Percentiles rank a stretch among this genome's conserved stretches.
Conservation (phyloP, 1,140 invertebrate species). For the Drosophila orena region DNA sequence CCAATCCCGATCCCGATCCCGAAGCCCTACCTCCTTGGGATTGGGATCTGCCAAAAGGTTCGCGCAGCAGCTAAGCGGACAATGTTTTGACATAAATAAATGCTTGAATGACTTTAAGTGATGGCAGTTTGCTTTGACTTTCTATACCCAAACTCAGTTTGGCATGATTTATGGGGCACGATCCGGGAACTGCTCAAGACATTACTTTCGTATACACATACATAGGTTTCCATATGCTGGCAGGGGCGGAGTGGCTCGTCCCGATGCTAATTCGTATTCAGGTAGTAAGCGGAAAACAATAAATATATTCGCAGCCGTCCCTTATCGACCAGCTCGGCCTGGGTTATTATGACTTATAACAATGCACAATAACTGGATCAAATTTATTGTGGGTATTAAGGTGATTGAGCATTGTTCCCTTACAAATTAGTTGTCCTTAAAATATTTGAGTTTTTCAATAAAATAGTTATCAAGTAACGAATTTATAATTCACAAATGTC, state of each 20-base stretch:
- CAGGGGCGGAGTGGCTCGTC: conserved; percentile 4
- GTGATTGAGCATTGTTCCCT: neutral
- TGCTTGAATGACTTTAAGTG: conserved; percentile 81
- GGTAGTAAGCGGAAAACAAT: conserved; percentile 44
- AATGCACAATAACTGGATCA: conserved; percentile 7
- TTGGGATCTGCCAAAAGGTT: conserved; percentile 31
- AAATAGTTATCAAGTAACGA: too few relatives aligned
- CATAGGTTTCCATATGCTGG: conserved; percentile 7
- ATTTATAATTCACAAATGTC: too few relatives aligned
- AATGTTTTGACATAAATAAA: conserved; percentile 82
- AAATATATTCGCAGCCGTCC: conserved; percentile 38
- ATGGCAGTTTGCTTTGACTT: conserved; percentile 75
- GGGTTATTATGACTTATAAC: conserved; percentile 18
- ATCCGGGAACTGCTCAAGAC: conserved; percentile 58
- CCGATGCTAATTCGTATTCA: conserved; percentile 49
- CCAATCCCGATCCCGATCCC: too few relatives aligned
- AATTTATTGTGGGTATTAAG: conserved; percentile 6
- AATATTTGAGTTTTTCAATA: neutral
- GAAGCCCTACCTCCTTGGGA: neutral
- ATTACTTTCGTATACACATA: conserved; percentile 37
- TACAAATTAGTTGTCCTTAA: conserved; percentile 4
- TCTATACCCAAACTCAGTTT: conserved; percentile 67
- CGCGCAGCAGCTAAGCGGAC: conserved; percentile 60
- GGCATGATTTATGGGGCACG: conserved; percentile 74
- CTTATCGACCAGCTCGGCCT: conserved; percentile 3